Evolutionary conservation across 2,797 vertebrate species (phyloP), one percentile per base, ranked within the genome.

Genomic region (Siniperca scherzeri): DNA sequence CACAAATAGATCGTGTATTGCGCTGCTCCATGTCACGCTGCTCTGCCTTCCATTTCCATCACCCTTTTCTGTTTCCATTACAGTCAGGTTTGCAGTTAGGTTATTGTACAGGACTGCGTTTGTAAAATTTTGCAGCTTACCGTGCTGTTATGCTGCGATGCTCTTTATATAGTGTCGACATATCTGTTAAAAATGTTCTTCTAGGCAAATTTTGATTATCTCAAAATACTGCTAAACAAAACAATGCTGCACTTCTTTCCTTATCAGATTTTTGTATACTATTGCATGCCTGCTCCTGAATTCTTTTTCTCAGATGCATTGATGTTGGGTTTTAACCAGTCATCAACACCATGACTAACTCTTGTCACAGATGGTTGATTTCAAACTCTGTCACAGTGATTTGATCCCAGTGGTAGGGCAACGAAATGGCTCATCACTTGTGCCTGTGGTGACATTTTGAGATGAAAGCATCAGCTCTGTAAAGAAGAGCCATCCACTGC

Each of bases 11-110:
- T 7, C 2, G 50, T 56, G 38, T 33, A 2, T 4, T 4, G 3
- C n/a, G 0, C 2, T 3, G 12, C 48, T 75, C 38, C n/a, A 16
- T 46, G 38, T 33, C 52, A 56, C 61, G 3, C 62, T 48, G 40
- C 74, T 66, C 27, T 57, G 62, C 52, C 73, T n/a, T 42, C 17
- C 6, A 12, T 70, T 59, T 53, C 62, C 14, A n/a, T 16, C 62
- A 2, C 25, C 13, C 48, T 21, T 22, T 6, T 17, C 22, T 57
- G 12, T 67, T 76, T 67, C 74, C 48, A 56, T n/a, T 44, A 17
- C 33, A 40, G 12, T 42, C 67, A n/a, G 48, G n/a, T 46, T 10
- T 55, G 36, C 14, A 44, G 7, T 67, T 25, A 10, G 14, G 21
- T 38, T 53, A 5, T 55, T 55, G 53, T 8, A 30, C 21, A 19